Base-by-base conservation (phyloP, 2,113 vertebrate species). In the Myrmophylax atrothorax region DNA sequence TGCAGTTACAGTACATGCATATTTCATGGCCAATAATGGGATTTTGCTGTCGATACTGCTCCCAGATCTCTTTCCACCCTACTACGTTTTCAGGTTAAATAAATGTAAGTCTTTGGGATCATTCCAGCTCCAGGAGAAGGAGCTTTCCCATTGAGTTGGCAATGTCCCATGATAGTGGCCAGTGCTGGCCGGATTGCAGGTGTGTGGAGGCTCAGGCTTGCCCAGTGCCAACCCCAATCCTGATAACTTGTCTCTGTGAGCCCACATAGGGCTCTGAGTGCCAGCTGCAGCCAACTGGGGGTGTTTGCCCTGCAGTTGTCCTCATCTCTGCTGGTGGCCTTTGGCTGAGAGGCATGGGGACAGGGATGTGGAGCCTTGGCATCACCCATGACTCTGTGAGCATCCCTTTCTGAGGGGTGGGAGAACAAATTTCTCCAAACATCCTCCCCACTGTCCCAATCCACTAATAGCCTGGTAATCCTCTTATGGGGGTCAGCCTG, bases 1-100 rank as follows among this genome's bases (percentile, higher is more conserved):
- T 1, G 0, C 82, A 24, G 84, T 67, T 82, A 84, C 42, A 20
- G 69, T 37, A 12, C 50, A 87, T 96, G 52, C 63, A 94, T 96
- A 92, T 97, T 96, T 95, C 82, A 96, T 93, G 90, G 92, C 67
- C 12, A 85, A 25, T 95, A 95, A 97, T 97, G 96, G 74, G 56
- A 90, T 97, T 97, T 96, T 0, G 1, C 83, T 97, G 96, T 95
- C 18, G 13, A 96, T 93, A 84, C 42, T 4, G 7, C 80, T 95
- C 78, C 67, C 4, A 35, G 91, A 72, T 89, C 73, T 83, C 74
- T 66, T 97, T 94, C 95, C 92, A 76, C 79, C 29, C 74, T 1
- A 44, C 79, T 94, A 85, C 38, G 0, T 68, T 96, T 97, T 95
- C 89, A 94, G 95, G 94, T 96, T 96, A 86, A 89, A 89, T 93